These are phyloP conservation scores for Drosophila kuntzei DNA, from an alignment of 2,888 invertebrate genomes.

Conservation along the genomic window DNA sequence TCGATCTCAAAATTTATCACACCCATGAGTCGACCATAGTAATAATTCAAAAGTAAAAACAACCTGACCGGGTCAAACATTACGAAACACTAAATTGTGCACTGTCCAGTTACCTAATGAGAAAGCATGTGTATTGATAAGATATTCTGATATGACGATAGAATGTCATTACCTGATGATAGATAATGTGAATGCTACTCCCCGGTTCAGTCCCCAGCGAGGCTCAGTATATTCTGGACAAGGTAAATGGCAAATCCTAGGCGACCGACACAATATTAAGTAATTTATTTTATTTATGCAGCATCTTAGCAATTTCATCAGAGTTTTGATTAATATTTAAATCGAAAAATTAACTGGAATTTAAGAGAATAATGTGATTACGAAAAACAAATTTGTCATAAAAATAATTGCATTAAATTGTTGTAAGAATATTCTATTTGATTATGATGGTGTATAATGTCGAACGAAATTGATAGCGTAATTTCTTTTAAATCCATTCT, in stretches of 20 bases:
- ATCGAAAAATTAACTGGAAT: no score
- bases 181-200: not conserved
- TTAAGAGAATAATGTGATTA: no score
- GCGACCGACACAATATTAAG: not conserved
- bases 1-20: constrained; percentile 53
- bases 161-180: constrained; percentile 29
- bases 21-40: constrained; percentile 39
- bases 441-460: no score
- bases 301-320: not conserved
- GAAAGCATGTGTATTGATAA: constrained; percentile 15
- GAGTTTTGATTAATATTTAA: no score
- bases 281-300: not conserved
- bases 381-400: no score
- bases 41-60: constrained; percentile 22
- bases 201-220: not conserved
- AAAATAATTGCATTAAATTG: no score
- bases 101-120: constrained; percentile 9
- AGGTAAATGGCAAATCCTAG: no score
- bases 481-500: no score
- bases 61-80: constrained; percentile 36
- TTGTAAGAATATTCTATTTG: no score
- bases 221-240: not conserved
- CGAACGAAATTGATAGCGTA: no score
- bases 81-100: constrained; percentile 21
- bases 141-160: constrained; percentile 19